Evolutionary conservation across 2,113 vertebrate species (phyloP), one percentile per base, ranked within the genome.

Genomic region (Furnarius figulus): DNA sequence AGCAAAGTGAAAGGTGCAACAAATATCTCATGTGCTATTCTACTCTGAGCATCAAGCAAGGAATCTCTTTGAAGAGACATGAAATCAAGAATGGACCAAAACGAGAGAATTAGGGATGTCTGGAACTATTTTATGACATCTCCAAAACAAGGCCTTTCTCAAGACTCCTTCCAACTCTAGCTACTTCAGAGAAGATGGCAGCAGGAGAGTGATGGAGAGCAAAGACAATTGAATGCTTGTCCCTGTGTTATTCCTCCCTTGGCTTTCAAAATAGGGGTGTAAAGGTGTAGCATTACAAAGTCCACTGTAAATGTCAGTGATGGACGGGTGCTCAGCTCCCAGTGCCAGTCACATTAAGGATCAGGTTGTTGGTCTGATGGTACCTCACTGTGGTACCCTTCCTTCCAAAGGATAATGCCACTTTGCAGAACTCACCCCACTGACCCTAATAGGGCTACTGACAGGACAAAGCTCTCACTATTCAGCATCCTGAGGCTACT

Each of bases 361-460:
- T 12, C 22, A 83, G 27, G 67, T 31, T 0, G 0, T 56, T 0
- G 2, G 44, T 33, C 49, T 75, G 58, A 39, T n/a, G 22, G 56
- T 47, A 46, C 8, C 33, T 75, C 40, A 56, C 30, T 19, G 5
- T 0, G 1, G 37, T 18, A 59, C 14, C 42, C 18, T 23, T 85
- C 22, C 49, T 59, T 68, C 50, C 39, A 44, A 13, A 61, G 33
- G 40, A 30, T 47, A 79, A 83, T 17, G 31, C 20, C 47, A 27
- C 20, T 56, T 74, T 39, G n/a, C 4, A 1, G 40, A 76, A 68
- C 35, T 37, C 37, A 42, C 31, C 14, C n/a, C 42, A 9, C 25
- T 58, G n/a, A 81, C 52, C 63, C 31, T 63, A 90, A 44, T 16
- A 25, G 50, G 24, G 27, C 31, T 70, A 66, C 21, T 50, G 28